Evolutionary conservation across 2,113 vertebrate species (phyloP), one percentile per base, ranked within the genome.

Genomic region (Prochilodus magdalenae): DNA sequence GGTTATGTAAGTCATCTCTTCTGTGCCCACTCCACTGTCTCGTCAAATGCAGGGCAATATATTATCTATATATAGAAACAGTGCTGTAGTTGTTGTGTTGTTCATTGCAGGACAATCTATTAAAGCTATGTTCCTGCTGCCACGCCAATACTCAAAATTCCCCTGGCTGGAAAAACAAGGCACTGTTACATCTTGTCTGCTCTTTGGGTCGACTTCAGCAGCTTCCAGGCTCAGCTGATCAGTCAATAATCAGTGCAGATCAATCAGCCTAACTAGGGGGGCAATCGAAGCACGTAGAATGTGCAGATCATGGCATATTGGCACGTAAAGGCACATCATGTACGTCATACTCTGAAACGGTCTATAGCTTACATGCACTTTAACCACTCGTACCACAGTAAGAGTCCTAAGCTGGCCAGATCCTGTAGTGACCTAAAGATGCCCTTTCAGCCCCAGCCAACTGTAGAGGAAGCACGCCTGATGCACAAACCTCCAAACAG

Each of bases 371-470:
- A 40, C 65, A 40, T 5, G 15, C 3, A 51, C 16, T 51, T 5
- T 1, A 14, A 51, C 49, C 2, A 51, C 16, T 51, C 3, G 2
- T 1, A 51, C 49, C 27, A 30, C 3, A 30, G 30, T 33, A 36
- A 22, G 4, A 40, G 30, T 22, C 30, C 2, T n/a, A 33, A 51
- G 20, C 57, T 8, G 40, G 33, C 33, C 40, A 53, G 66, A 59
- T 72, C 33, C n/a, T 71, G 67, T 33, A 49, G 12, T 69, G 80
- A 67, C 80, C 73, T 59, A 66, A 44, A 59, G 5, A 69, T 20
- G 49, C 72, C 49, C 80, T 47, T 63, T 75, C 5, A 27, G 74
- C 60, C 57, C 18, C 67, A 81, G 79, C 60, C 51, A 49, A 66
- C 27, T 59, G 30, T 15, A 62, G 20, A 36, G 57, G 57, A 60